A percentile compares a stretch with the other conserved stretches of the same genome.
These are phyloP conservation scores for Fissipunctia ypsillon DNA, from an alignment of 2,888 invertebrate genomes.

Conservation along the genomic window DNA sequence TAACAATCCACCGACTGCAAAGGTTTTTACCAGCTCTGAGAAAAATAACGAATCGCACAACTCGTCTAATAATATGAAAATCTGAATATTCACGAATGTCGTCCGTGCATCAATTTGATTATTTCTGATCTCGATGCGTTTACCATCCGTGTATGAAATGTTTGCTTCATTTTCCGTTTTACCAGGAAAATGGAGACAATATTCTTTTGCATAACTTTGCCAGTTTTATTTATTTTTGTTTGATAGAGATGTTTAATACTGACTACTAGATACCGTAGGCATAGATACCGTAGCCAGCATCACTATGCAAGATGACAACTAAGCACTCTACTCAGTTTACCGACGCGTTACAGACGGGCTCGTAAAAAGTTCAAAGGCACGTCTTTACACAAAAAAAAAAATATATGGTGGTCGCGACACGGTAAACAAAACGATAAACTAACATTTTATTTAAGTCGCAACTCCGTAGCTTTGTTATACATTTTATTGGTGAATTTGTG, in stretches of 20 bases:
- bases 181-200: constrained; percentile 9
- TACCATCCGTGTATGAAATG: constrained; percentile 3
- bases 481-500: constrained; percentile 47
- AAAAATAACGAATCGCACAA: constrained; percentile 7
- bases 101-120: constrained; percentile 24
- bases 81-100: constrained; percentile 11
- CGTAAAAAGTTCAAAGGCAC: constrained; percentile 77
- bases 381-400: constrained; percentile 78
- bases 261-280: constrained; percentile 4
- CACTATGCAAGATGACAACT: constrained; percentile 36
- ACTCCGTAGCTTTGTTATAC: constrained; percentile 64
- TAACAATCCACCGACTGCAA: neutral
- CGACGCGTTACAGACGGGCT: constrained; percentile 65
- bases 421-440: constrained; percentile 87
- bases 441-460: constrained; percentile 75
- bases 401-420: constrained; percentile 73
- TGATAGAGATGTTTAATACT: neutral
- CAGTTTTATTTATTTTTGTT: neutral
- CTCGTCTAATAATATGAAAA: neutral
- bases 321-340: constrained; percentile 64
- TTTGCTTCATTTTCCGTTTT: constrained; percentile 24
- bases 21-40: neutral
- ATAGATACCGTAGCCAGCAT: constrained; percentile 2
- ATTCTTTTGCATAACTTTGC: neutral
- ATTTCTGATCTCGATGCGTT: constrained; percentile 19